These are phyloP conservation scores for Notarius quadriscutis DNA, from an alignment of 2,113 vertebrate species.

Conservation along the genomic window DNA sequence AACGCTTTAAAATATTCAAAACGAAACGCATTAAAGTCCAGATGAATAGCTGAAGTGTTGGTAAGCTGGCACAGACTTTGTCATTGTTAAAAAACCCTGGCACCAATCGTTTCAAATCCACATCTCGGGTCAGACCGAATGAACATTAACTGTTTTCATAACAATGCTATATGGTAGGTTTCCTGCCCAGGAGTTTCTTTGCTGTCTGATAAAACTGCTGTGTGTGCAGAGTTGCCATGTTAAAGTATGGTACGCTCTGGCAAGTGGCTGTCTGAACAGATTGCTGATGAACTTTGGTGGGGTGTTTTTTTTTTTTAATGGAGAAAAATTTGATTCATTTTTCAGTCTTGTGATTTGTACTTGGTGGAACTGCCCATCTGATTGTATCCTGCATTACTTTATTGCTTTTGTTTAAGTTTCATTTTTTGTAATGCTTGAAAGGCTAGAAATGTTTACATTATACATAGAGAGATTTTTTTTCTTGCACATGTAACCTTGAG, in stretches of 20 bases:
- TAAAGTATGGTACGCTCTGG: conserved; percentile 3
- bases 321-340: neutral
- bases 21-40: neutral
- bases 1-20: neutral
- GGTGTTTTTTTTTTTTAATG: neutral
- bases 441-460: neutral
- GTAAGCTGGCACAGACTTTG: conserved; percentile 14
- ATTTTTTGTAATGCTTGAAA: neutral
- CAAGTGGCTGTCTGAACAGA: conserved; percentile 13
- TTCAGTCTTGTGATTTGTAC: neutral
- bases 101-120: neutral
- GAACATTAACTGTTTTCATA: conserved; percentile 30
- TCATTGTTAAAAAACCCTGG: neutral
- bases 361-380: neutral
- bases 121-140: neutral
- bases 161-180: conserved; percentile 15
- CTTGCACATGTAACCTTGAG: neutral
- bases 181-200: conserved; percentile 13
- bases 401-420: neutral
- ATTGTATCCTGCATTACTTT: neutral
- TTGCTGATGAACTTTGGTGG: conserved; percentile 19
- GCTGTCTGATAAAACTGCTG: conserved; percentile 26
- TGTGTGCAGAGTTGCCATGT: conserved; percentile 27
- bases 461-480: neutral
- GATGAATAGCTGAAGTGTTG: conserved; percentile 11